Base-by-base conservation (phyloP, 2,888 invertebrate genomes). In the Clunio marinus region DNA sequence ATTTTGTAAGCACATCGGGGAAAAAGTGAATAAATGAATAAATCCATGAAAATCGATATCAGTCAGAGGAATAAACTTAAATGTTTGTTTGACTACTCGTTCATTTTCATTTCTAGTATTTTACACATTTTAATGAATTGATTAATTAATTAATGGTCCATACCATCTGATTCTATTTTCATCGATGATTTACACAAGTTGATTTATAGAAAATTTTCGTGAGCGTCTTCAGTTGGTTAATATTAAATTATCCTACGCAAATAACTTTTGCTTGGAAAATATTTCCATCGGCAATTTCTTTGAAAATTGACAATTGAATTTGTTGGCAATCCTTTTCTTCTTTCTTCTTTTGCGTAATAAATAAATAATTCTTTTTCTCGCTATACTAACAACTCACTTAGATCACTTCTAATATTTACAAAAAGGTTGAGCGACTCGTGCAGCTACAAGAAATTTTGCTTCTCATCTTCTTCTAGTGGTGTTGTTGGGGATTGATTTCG, bases 321-420 rank as follows among this genome's bases (percentile, higher is more conserved):
- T n/a, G n/a, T n/a, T n/a, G n/a, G n/a, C n/a, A n/a, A 32, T 10
- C 32, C 4, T 32, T 32, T 32, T 7, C 32, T 32, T 7, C 10
- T 4, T 32, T 32, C 10, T 32, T 10, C 10, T 32, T 4, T 32
- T 32, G 10, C 10, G 4, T 32, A 10, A 32, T 32, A 32, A 7
- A 32, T 32, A 10, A 4, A 32, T 32, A 7, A 32, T 32, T 32
- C 10, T 32, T 32, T 7, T 32, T 10, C 10, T 51, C 51, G 37
- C 63, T 63, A 63, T 28, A 63, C 63, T 25, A 63, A 46, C 63
- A 63, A 20, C 15, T 63, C 63, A 37, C 37, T 28, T 13, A 63
- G 27, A 28, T 63, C 37, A 28, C 63, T 28, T 10, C 63, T 63
- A 63, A 28, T 63, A 63, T 63, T 63, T 63, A 63, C 63, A 63